These are phyloP conservation scores for Zaprionus ghesquierei DNA, from an alignment of 1,140 invertebrate genomes.

Conservation along the genomic window DNA sequence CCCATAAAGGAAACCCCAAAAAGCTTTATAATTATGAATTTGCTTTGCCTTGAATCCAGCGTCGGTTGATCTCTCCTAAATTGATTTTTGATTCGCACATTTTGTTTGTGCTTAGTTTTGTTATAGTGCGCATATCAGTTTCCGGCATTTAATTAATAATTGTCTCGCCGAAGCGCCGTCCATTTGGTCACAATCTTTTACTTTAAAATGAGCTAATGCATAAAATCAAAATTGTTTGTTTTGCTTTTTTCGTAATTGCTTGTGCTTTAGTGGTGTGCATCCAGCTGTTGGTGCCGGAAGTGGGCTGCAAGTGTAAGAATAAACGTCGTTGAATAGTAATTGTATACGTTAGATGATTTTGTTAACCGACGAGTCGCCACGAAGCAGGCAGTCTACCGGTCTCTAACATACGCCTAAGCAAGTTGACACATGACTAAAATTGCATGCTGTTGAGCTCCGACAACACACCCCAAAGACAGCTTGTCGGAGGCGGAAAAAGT, in stretches of 20 bases:
- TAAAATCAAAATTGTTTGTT: conserved; percentile 15
- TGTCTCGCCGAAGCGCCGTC: conserved; percentile 20
- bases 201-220: conserved; percentile 4
- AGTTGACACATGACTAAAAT: conserved; percentile 71
- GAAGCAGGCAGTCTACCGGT: conserved; percentile 6
- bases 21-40: conserved; percentile 1
- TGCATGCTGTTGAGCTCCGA: conserved; percentile 27
- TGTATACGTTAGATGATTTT: conserved; percentile 25
- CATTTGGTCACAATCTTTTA: conserved; percentile 31
- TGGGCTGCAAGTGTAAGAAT: conserved; percentile 64
- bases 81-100: conserved; percentile 64
- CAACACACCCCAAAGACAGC: conserved; percentile 55
- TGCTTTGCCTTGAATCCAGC: not conserved
- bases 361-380: not conserved
- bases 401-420: conserved; percentile 39
- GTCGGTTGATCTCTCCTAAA: conserved; percentile 24
- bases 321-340: conserved; percentile 54
- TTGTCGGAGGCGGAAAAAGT: conserved; percentile 10
- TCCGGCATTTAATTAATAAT: conserved; percentile 59
- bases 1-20: not conserved
- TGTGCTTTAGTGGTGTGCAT: conserved; percentile 31
- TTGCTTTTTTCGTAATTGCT: conserved; percentile 16
- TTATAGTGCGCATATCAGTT: conserved; percentile 41
- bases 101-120: conserved; percentile 17
- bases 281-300: conserved; percentile 66